Conservation (phyloP, 2,113 vertebrate species). For the Crocuta crocuta region DNA sequence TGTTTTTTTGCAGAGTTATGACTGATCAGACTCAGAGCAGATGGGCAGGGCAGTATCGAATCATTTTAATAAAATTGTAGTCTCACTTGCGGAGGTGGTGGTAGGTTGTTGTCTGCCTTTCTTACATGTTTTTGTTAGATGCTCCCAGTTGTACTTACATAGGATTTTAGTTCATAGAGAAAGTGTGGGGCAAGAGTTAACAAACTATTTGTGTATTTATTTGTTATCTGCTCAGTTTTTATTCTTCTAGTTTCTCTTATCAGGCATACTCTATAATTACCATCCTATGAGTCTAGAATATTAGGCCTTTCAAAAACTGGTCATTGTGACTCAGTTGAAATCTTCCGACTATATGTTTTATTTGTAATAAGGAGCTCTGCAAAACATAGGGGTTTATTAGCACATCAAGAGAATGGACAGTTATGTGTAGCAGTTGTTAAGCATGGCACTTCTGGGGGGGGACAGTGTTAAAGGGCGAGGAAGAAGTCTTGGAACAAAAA, state of each 20-base stretch:
- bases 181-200: conserved; percentile 26
- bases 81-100: conserved; percentile 89
- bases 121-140: conserved; percentile 65
- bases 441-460: conserved; percentile 20
- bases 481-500: conserved; percentile 22
- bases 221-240: conserved; percentile 43
- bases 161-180: conserved; percentile 39
- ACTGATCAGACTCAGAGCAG: conserved; percentile 94
- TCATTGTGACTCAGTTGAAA: conserved; percentile 37
- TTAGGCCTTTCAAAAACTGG: conserved; percentile 37
- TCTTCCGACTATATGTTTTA: conserved; percentile 48
- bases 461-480: neutral
- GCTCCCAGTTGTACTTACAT: neutral
- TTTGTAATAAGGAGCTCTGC: conserved; percentile 21
- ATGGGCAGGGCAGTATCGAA: conserved; percentile 92
- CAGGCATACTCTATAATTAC: neutral
- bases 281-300: conserved; percentile 47
- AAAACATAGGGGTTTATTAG: neutral
- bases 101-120: conserved; percentile 90
- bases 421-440: conserved; percentile 25
- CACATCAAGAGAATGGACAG: neutral
- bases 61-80: conserved; percentile 81
- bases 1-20: conserved; percentile 89
- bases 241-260: neutral
- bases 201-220: neutral